Percentiles rank a stretch among this genome's conserved stretches.
These are phyloP conservation scores for Colletes gigas DNA, from an alignment of 1,140 invertebrate genomes.

Conservation along the genomic window DNA sequence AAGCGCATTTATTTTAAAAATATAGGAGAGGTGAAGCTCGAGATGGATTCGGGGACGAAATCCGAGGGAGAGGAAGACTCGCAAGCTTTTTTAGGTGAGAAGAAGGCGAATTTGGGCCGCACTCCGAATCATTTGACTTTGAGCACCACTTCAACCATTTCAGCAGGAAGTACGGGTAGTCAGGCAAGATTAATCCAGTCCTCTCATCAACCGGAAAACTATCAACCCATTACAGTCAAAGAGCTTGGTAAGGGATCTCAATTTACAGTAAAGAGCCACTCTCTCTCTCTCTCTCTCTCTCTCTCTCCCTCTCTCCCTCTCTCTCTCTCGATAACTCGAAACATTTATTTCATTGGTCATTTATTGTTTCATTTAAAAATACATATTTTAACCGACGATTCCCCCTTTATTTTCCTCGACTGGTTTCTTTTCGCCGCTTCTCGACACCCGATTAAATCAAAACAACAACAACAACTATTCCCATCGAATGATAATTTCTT, in stretches of 20 bases:
- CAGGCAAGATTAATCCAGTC: slow-evolving; percentile 96
- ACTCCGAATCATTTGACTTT: slow-evolving; percentile 96
- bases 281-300: too few relatives aligned
- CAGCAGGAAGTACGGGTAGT: slow-evolving; percentile 95
- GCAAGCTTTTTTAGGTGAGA: slow-evolving; percentile 85
- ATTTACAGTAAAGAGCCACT: too few relatives aligned
- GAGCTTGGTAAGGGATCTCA: slow-evolving; percentile 89
- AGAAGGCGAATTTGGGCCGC: slow-evolving; percentile 87
- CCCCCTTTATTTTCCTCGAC: too few relatives aligned
- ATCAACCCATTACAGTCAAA: slow-evolving; percentile 91
- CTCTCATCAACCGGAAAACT: slow-evolving; percentile 94
- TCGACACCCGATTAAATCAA: too few relatives aligned
- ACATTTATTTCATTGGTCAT: too few relatives aligned
- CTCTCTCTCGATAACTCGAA: too few relatives aligned
- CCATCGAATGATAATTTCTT: not conserved
- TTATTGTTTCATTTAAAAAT: too few relatives aligned
- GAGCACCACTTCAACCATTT: slow-evolving; percentile 95
- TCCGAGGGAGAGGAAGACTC: slow-evolving; percentile 94
- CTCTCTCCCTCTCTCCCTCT: too few relatives aligned
- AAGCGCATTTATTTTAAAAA: not conserved
- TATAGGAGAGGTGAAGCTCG: slow-evolving; percentile 79
- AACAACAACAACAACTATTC: too few relatives aligned
- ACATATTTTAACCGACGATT: too few relatives aligned
- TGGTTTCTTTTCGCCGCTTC: too few relatives aligned
- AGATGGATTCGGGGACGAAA: slow-evolving; percentile 88